Evolutionary conservation across 1,140 invertebrate species (phyloP), one percentile per base, ranked within the genome.

Genomic region (Lethocerus indicus): DNA sequence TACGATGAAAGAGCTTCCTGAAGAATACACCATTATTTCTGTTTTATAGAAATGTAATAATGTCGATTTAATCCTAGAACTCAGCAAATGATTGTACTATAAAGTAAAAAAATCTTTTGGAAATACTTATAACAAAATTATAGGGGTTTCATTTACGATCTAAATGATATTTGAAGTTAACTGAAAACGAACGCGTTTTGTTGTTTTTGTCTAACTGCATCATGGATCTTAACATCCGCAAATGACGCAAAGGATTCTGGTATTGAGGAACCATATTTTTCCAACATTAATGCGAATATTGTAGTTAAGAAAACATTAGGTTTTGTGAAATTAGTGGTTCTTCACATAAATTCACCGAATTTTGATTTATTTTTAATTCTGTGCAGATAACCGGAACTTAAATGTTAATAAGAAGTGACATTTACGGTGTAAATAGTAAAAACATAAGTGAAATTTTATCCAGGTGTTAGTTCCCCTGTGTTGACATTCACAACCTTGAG

Each of bases 221-320:
- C 55, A 52, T 50, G 50, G 54, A 45, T 53, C 51, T 56, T 54
- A 54, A 53, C 56, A 52, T 54, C 56, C 56, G 52, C 52, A 57
- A 57, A 57, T 52, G 53, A 51, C 53, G 53, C 56, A 57, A 57
- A 52, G 56, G 50, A 53, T 51, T 54, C 51, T 57, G 47, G 53
- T 54, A 57, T 53, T 46, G 50, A 53, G 52, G 50, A 57, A 54
- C 56, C 53, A 57, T 57, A 57, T 57, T 57, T 56, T 54, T 54
- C 52, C 43, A 50, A 51, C 50, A 54, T 54, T 50, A 54, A 51
- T 50, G 53, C 51, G 50, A 53, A 54, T 53, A 50, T 50, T 47
- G 50, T 52, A 44, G 50, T 49, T 44, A 42, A 44, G 32, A 42
- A 26, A 44, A 44, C 25, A 24, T n/a, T 44, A 13, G n/a, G 28